Conservation (phyloP, 2,888 invertebrate species). For the Rotaria magnacalcarata region DNA sequence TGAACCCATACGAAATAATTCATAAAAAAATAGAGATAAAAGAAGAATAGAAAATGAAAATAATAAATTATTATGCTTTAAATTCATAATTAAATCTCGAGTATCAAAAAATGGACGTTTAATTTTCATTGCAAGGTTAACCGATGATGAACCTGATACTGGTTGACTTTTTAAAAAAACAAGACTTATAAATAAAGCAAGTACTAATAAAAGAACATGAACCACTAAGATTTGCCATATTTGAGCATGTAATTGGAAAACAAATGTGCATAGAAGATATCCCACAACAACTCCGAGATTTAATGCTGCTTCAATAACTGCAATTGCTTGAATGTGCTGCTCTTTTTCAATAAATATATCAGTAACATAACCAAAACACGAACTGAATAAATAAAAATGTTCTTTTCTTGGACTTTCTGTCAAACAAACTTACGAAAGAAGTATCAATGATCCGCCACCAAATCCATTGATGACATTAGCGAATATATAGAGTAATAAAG, state of each 20-base stretch:
- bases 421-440: no score
- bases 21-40: neutral
- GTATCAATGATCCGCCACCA: no score
- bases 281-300: neutral
- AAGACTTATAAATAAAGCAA: neutral
- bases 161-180: neutral
- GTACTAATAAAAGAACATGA: neutral
- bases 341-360: neutral
- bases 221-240: neutral
- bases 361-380: constrained; percentile 14
- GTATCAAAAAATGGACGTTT: neutral
- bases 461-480: no score
- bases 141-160: neutral
- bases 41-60: neutral
- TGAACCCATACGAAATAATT: neutral
- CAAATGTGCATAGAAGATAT: neutral
- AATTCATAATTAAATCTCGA: neutral
- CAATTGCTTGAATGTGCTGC: neutral
- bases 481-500: no score
- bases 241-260: neutral
- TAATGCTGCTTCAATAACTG: neutral
- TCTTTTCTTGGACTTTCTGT: no score
- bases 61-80: neutral
- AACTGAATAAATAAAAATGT: neutral
- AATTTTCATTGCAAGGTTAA: neutral